Evolutionary conservation across 2,797 vertebrate genomes (phyloP), one percentile per base, ranked within the genome.

Genomic region (Eleutherodactylus coqui): DNA sequence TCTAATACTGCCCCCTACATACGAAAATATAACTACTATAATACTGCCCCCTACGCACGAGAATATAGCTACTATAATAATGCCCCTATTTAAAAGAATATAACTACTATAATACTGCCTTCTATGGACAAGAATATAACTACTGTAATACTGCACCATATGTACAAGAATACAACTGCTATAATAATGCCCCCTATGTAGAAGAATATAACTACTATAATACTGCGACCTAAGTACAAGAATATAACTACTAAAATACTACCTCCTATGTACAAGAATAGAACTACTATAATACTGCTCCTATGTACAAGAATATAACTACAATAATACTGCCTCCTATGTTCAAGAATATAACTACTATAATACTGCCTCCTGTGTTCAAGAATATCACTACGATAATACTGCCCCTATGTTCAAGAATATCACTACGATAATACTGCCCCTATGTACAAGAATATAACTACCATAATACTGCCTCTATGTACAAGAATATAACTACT

Each of bases 351-450:
- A 27, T 60, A 60, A 60, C 58, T 60, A 60, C 27, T 60, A 60
- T 60, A 60, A 60, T 60, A 60, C n/a, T 60, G 58, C 10, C 10
- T 11, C n/a, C 27, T 60, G 29, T 60, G 27, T 60, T 27, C 58
- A 60, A 29, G 58, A 60, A 60, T 60, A 60, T 60, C 27, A 29
- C 58, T 60, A 29, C 58, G 27, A 29, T 60, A 60, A 60, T 60
- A 60, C 58, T 60, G 58, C 58, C 2, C n/a, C 53, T 58, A 58
- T 58, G 24, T 58, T n/a, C 53, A 58, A n/a, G 53, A 58, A 58
- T 58, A 58, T 58, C n/a, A 58, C n/a, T 60, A 29, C 58, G 27
- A 60, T 64, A 64, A 64, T 64, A 64, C 60, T 32, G 60, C 60
- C 45, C 27, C 60, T 64, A 64, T 64, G 14, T 32, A 64, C 53